A percentile compares a stretch with the other conserved stretches of the same genome.
Evolutionary conservation across 53 echinoderm and acorn worm species (phyloP).

Genomic region (Holothuria scabra): DNA sequence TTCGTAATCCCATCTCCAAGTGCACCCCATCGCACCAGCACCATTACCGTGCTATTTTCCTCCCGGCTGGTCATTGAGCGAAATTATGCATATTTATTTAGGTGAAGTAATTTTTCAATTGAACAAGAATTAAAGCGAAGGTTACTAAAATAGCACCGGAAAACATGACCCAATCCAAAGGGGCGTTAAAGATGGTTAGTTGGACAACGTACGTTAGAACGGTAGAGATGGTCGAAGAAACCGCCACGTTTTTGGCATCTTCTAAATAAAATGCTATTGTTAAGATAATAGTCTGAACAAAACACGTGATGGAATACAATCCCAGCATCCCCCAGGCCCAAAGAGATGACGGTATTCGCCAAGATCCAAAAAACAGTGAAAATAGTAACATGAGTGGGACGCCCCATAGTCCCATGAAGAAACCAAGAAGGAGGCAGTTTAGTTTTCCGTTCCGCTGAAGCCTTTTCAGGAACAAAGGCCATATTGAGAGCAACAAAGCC

Average conservation of each 20-base stretch:
- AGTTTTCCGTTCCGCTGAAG: background rate
- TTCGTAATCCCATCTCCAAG: too few species aligned
- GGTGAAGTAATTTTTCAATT: too few species aligned
- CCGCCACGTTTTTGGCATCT: background rate
- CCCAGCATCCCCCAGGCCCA: background rate
- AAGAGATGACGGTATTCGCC: background rate
- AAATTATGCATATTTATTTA: too few species aligned
- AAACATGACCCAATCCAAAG: background rate
- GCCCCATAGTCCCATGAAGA: background rate
- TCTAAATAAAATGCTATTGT: background rate
- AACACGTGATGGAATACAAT: background rate
- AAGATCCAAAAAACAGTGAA: background rate
- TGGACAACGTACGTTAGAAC: background rate
- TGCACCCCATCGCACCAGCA: too few species aligned
- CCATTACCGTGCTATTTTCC: too few species aligned
- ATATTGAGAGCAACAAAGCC: background rate
- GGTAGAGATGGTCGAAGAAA: conserved; percentile 8
- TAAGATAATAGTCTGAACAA: background rate
- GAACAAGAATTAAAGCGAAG: too few species aligned
- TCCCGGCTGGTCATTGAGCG: too few species aligned
- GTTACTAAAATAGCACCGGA: too few species aligned
- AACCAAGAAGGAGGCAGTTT: background rate
- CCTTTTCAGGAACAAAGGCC: background rate
- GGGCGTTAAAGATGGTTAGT: background rate
- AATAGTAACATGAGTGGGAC: background rate